Evolutionary conservation across 2,113 vertebrate species (phyloP).

Genomic region (Dipodomys ordii): DNA sequence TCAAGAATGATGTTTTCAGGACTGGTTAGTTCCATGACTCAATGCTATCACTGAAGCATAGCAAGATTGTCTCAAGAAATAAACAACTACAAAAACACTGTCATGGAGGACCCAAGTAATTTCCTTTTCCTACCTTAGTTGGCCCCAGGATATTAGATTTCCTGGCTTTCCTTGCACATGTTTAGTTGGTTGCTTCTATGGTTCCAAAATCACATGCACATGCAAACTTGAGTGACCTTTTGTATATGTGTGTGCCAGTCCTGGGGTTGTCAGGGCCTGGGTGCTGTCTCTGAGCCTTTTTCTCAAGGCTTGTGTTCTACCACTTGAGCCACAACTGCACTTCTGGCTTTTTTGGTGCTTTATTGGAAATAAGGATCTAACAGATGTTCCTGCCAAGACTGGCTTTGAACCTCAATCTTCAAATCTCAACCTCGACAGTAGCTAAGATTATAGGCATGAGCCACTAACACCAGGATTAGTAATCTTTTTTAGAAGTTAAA

Average conservation of each 20-base stretch:
- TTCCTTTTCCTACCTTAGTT: not conserved
- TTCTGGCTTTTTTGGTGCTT: no score
- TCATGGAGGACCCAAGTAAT: not conserved
- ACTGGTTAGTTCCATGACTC: not conserved
- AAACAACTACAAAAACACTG: not conserved
- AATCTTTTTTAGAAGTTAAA: not conserved
- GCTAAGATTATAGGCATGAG: no score
- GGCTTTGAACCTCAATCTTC: no score
- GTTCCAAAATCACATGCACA: not conserved
- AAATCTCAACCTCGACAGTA: no score
- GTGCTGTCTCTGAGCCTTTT: no score
- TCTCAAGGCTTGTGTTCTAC: no score
- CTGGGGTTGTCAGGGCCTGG: no score
- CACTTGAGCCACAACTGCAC: no score
- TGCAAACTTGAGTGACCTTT: not conserved
- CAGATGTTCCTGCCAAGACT: no score
- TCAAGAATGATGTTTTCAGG: not conserved
- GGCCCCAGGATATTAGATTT: not conserved
- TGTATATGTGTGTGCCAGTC: no score
- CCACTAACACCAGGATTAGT: not conserved
- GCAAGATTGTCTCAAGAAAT: no score
- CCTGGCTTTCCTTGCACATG: not conserved
- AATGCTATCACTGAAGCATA: not conserved
- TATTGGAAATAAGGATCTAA: no score
- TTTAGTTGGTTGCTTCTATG: not conserved